Evolutionary conservation across 2,113 vertebrate genomes (phyloP).

Genomic region (Melanocharis versteri): DNA sequence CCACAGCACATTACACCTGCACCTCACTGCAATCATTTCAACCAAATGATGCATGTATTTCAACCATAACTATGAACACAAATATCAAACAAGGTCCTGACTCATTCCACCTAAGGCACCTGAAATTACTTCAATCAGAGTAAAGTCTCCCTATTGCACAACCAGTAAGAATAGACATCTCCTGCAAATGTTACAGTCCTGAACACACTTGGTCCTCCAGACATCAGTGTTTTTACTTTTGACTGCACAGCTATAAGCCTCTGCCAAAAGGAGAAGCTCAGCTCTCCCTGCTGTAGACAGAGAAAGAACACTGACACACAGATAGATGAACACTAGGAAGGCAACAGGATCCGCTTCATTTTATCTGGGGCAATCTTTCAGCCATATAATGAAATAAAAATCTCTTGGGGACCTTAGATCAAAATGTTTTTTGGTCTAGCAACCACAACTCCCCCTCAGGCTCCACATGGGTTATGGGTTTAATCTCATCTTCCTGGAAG

Average conservation of each 20-base stretch:
- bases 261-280: rapidly evolving
- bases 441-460: neutral
- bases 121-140: neutral
- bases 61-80: neutral
- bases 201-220: neutral
- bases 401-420: neutral
- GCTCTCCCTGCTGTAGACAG: neutral
- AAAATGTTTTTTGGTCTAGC: neutral
- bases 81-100: neutral
- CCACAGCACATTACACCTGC: neutral
- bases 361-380: conserved; percentile 10
- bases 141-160: neutral
- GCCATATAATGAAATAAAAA: neutral
- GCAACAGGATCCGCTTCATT: neutral
- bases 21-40: neutral
- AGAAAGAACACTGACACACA: neutral
- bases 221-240: neutral
- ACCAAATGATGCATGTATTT: neutral
- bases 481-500: neutral
- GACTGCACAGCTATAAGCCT: rapidly evolving
- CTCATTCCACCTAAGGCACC: neutral
- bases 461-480: neutral
- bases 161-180: neutral
- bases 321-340: neutral
- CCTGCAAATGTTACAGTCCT: neutral